Evolutionary conservation across 2,113 vertebrate species (phyloP).

Genomic region (Pygoscelis adeliae): DNA sequence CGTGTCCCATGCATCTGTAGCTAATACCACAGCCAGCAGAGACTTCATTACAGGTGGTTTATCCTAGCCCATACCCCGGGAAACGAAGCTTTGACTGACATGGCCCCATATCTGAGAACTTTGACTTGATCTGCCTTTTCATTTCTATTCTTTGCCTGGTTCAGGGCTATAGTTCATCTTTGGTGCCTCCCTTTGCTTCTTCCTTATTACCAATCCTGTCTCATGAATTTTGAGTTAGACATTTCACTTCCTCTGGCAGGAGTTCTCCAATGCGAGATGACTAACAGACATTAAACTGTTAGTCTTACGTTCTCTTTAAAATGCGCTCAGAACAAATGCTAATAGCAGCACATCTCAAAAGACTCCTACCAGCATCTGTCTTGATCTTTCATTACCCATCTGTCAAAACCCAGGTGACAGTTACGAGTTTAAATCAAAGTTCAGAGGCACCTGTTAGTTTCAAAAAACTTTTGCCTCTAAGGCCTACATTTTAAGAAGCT

Average conservation of each 20-base stretch:
- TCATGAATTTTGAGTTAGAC: constrained; percentile 25
- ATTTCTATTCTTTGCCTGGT: neutral
- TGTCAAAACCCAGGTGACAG: constrained; percentile 58
- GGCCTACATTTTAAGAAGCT: neutral
- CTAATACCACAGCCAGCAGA: neutral
- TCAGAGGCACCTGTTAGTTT: constrained; percentile 34
- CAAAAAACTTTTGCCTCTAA: constrained; percentile 25
- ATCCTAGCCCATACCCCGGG: accelerated
- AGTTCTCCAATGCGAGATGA: constrained; percentile 34
- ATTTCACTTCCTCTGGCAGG: constrained; percentile 29
- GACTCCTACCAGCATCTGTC: constrained; percentile 52
- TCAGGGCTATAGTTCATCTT: neutral
- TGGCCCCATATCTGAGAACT: neutral
- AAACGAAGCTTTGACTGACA: neutral
- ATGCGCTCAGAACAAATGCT: constrained; percentile 49
- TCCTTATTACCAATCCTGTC: constrained; percentile 1
- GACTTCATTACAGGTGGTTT: neutral
- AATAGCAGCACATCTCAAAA: constrained; percentile 56
- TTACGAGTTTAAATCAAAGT: constrained; percentile 45
- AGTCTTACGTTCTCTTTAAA: constrained; percentile 39
- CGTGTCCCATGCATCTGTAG: neutral
- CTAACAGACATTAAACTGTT: constrained; percentile 64
- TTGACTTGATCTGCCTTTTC: neutral
- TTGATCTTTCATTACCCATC: constrained; percentile 59
- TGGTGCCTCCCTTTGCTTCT: neutral